Conservation (phyloP, 2,797 vertebrate genomes). For the Diplodus sargus region DNA sequence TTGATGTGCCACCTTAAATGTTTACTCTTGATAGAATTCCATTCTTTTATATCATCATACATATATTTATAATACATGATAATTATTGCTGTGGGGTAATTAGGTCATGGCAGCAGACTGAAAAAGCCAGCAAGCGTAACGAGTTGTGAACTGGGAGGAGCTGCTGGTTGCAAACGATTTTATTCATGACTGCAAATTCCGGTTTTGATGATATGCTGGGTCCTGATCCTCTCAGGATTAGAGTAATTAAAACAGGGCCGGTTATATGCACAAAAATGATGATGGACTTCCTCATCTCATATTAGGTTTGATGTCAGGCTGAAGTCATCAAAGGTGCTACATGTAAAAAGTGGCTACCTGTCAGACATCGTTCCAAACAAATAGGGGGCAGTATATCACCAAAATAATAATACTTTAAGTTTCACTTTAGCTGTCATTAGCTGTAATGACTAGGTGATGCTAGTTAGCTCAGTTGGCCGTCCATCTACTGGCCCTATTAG, state of each 20-base stretch:
- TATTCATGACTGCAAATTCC: background rate
- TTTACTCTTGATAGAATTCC: constrained; percentile 7
- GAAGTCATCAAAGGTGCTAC: background rate
- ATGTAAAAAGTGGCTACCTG: too few relatives aligned
- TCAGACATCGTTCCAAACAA: too few relatives aligned
- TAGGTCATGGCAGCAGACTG: constrained; percentile 3
- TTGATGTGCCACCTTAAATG: background rate
- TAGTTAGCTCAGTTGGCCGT: too few relatives aligned
- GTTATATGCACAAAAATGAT: background rate
- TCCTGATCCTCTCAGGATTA: background rate
- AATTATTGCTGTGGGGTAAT: background rate
- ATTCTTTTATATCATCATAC: background rate
- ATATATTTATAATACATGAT: constrained; percentile 3
- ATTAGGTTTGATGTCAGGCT: background rate
- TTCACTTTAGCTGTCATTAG: too few relatives aligned
- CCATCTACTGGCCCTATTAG: too few relatives aligned
- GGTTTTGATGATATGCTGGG: background rate
- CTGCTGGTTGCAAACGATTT: background rate
- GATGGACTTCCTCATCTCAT: background rate
- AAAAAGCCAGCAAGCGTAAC: constrained; percentile 2
- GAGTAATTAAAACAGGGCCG: background rate
- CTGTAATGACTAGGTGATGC: too few relatives aligned
- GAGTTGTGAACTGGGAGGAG: background rate
- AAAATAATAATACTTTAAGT: too few relatives aligned
- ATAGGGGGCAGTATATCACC: too few relatives aligned